A percentile compares a stretch with the other conserved stretches of the same genome.
Evolutionary conservation across 1,140 invertebrate species (phyloP).

Genomic region (Camponotus floridanus): DNA sequence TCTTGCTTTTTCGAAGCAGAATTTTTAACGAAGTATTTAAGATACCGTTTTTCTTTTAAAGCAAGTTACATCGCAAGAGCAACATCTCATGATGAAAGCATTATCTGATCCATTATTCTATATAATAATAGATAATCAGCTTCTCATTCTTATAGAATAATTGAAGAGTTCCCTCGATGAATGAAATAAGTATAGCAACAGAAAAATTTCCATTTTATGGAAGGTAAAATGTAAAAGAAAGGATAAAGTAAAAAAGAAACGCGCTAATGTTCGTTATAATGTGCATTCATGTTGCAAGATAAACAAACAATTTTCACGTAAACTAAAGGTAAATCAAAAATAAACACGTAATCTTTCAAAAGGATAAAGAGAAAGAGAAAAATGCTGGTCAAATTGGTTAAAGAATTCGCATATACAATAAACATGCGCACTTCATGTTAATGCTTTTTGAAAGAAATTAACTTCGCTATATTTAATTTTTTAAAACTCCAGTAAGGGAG

Average conservation of each 20-base stretch:
- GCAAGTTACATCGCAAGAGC: not conserved
- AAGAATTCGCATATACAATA: not conserved
- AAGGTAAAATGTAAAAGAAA: not conserved
- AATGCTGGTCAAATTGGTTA: not conserved
- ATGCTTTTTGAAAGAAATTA: conserved; percentile 11
- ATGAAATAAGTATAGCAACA: not conserved
- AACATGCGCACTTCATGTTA: not conserved
- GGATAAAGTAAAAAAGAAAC: not conserved
- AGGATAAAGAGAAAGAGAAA: not conserved
- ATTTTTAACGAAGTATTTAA: conserved; percentile 40
- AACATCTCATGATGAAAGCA: conserved; percentile 21
- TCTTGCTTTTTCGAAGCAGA: conserved; percentile 23
- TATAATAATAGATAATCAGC: conserved; percentile 29
- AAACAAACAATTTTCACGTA: not conserved
- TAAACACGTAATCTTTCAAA: not conserved
- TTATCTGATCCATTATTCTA: conserved; percentile 25
- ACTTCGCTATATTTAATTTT: not conserved
- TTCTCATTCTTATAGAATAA: conserved; percentile 17
- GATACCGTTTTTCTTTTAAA: conserved; percentile 31
- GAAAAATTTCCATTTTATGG: not conserved
- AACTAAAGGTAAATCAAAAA: not conserved
- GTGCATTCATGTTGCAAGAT: not conserved
- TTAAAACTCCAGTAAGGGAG: not conserved
- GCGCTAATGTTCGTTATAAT: not conserved
- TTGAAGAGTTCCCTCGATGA: not conserved